Base-by-base conservation (phyloP, 2,888 invertebrate genomes). In the Cloeon dipterum region DNA sequence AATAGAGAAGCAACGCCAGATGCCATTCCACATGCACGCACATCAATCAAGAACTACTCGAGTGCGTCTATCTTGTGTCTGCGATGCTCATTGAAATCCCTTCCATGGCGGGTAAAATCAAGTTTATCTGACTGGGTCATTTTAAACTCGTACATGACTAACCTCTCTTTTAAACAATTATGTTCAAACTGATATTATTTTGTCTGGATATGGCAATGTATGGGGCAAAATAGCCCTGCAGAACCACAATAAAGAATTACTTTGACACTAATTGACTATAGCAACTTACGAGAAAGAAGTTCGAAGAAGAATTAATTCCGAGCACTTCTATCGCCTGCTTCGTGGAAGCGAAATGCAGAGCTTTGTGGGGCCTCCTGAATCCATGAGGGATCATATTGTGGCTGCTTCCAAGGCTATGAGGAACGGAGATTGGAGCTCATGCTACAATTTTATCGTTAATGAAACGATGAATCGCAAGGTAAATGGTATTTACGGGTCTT, bases 1-100 rank as follows among this genome's bases (percentile, higher is more conserved):
- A 57, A 83, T 93, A 37, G 94, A 94, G 52, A 91, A 93, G 52
- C 85, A 91, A 50, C 73, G 93, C 17, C 91, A 94, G 60, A 85
- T 96, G 75, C 98, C 98, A 2, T 99, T 96, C 73, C 98, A 99
- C 56, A 96, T 96, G 91, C 98, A n/a, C n/a, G n/a, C n/a, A 99
- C 61, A 94, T 99, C 44, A 99, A 99, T 59, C 62, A 98, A 51
- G 98, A 99, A 54, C 63, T 98, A 41, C 65, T 99, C 35, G 98
- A 98, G 56, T 99, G 98, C 54, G 96, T 96, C 29, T 99, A 99
- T 52, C 64, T 98, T 39, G 94, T 96, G 16, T 94, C 94, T 1
- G 96, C 98, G 5, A 98, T 98, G 96, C 65, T 99, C 42, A 81
- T 96, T 42, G 98, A 98, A 62, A 94, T 98, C 43, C 96, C 98